These are phyloP conservation scores for Sinelater perroti DNA, from an alignment of 2,888 invertebrate species.

Conservation along the genomic window DNA sequence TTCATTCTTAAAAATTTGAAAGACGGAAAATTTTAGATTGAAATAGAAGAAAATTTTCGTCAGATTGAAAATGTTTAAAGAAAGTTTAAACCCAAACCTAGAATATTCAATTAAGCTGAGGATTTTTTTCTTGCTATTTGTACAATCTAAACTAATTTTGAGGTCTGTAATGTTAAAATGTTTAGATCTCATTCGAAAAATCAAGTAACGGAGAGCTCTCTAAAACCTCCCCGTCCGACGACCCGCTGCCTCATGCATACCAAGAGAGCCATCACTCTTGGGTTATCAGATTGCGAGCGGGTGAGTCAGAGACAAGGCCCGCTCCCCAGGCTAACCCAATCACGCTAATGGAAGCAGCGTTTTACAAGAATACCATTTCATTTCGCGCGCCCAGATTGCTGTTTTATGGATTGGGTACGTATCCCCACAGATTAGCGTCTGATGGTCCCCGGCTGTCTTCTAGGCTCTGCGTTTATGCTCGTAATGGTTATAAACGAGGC, in stretches of 20 bases:
- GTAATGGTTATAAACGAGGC: slow-evolving; percentile 2
- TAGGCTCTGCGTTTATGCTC: background rate
- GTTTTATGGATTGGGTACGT: slow-evolving; percentile 26
- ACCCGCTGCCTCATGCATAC: slow-evolving; percentile 1
- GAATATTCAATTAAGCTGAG: no score
- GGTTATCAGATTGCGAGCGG: slow-evolving; percentile 32
- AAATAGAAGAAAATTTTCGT: no score
- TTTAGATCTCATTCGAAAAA: no score
- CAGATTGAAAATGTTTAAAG: no score
- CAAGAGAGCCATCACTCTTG: slow-evolving; percentile 1
- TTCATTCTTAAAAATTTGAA: no score
- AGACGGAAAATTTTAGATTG: no score
- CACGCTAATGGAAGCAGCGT: slow-evolving; percentile 50
- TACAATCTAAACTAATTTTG: no score
- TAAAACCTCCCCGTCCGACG: no score
- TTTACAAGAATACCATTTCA: slow-evolving; percentile 48
- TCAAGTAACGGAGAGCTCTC: no score
- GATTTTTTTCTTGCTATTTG: no score
- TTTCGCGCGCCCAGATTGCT: slow-evolving; percentile 39
- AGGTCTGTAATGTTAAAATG: no score
- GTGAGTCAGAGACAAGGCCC: slow-evolving; percentile 14
- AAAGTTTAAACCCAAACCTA: no score
- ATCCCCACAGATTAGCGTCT: background rate
- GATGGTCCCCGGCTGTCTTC: background rate
- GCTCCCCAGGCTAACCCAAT: slow-evolving; percentile 42